These are phyloP conservation scores for Hydrotaea cyrtoneurina DNA, from an alignment of 2,888 invertebrate genomes.

Conservation along the genomic window DNA sequence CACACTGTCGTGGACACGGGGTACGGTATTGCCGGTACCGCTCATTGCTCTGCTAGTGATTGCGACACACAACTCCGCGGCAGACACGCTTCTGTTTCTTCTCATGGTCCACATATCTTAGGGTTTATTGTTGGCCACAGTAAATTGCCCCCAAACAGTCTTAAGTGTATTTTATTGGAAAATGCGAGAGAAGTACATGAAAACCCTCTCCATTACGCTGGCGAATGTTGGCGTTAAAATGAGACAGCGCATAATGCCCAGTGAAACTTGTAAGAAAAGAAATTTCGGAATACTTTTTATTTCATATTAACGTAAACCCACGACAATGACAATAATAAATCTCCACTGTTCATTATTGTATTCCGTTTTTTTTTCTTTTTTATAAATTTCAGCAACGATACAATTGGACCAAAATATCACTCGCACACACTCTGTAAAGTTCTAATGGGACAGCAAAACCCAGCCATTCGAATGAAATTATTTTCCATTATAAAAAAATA, in stretches of 20 bases:
- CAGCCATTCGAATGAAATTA: too few relatives aligned
- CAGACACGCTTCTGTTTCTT: neutral
- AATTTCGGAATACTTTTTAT: too few relatives aligned
- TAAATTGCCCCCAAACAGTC: neutral
- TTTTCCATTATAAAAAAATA: too few relatives aligned
- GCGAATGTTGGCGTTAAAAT: slow-evolving; percentile 45
- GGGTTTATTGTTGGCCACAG: neutral
- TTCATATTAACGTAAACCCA: too few relatives aligned
- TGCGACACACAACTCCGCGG: neutral
- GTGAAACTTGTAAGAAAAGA: neutral
- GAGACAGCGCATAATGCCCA: neutral
- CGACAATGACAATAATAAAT: too few relatives aligned
- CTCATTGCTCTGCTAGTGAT: neutral
- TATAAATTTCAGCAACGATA: too few relatives aligned
- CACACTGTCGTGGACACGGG: neutral
- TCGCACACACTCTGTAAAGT: too few relatives aligned
- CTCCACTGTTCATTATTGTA: too few relatives aligned
- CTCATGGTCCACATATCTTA: neutral
- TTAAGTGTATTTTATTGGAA: slow-evolving; percentile 5
- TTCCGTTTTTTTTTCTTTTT: too few relatives aligned
- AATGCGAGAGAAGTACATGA: neutral
- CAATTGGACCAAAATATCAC: too few relatives aligned
- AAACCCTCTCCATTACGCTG: neutral
- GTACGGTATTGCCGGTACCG: neutral
- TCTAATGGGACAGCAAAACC: too few relatives aligned